phyloP scores from a whole-genome alignment of 2,797 vertebrate species.

The Catostomus latipinnis region DNA sequence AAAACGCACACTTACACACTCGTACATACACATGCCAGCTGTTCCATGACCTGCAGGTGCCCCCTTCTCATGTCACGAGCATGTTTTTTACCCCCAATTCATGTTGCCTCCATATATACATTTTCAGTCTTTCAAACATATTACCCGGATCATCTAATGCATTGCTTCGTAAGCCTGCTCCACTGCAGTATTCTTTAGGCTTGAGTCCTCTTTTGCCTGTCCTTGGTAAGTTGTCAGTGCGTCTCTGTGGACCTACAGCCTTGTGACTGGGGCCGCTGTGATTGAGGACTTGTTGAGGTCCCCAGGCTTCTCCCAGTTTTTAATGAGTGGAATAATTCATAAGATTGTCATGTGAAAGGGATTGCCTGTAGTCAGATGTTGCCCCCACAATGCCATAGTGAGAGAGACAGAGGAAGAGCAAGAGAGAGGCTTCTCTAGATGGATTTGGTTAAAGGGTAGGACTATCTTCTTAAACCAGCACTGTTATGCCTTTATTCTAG shows the following conservation, averaged over 20 bases:
- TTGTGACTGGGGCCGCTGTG: conserved; percentile 50
- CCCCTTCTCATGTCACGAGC: conserved; percentile 63
- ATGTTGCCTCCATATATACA: conserved; percentile 41
- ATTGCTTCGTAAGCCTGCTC: conserved; percentile 32
- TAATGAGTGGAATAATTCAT: conserved; percentile 95
- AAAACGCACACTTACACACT: conserved; percentile 61
- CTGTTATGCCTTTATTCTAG: background rate
- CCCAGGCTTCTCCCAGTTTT: conserved; percentile 79
- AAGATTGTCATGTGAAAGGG: conserved; percentile 89
- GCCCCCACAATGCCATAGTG: conserved; percentile 77
- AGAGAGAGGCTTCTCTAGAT: conserved; percentile 58
- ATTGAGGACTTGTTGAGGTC: conserved; percentile 74
- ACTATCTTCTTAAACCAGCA: background rate
- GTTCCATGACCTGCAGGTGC: conserved; percentile 73
- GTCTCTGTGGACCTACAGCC: conserved; percentile 36
- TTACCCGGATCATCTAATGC: conserved; percentile 24
- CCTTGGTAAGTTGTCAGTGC: conserved; percentile 56
- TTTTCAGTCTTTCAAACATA: conserved; percentile 19
- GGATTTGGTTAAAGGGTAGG: conserved; percentile 2
- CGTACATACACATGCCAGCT: conserved; percentile 66
- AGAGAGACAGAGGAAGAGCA: conserved; percentile 58
- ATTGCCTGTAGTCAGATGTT: conserved; percentile 83
- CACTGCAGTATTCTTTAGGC: conserved; percentile 22
- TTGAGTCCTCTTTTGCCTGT: conserved; percentile 45
- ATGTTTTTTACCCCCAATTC: conserved; percentile 33